Evolutionary conservation across 2,113 vertebrate genomes (phyloP), one percentile per base, ranked within the genome.

Genomic region (Leptobrachium leishanense): DNA sequence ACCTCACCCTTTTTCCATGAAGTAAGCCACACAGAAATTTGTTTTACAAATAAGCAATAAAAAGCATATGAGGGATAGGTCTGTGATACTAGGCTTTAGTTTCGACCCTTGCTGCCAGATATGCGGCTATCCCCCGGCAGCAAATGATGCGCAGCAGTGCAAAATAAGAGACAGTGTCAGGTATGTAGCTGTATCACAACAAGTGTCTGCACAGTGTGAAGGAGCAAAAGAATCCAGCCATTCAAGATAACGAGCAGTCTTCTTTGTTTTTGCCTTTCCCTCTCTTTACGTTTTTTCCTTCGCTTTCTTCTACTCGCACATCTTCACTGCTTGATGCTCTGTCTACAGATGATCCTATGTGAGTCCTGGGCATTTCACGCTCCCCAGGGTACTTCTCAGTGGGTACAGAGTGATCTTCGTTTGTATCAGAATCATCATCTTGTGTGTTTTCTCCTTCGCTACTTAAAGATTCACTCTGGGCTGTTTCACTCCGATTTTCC

Each of bases 211-310:
- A 72, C 9, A 72, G 40, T 13, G 41, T 1, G 11, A 57, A 15
- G 13, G 2, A 42, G 53, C 6, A 10, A n/a, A 15, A 5, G 9
- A 46, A 71, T 75, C 42, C 81, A 3, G 31, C 8, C 2, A 0
- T 46, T 90, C 79, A 98, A 0, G 95, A 95, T 89, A 98, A 68
- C 43, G 90, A 87, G 75, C 96, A 99, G 0, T 98, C 96, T 43
- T 98, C 96, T 84, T 94, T 96, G 80, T 85, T 88, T 84, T 87
- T 98, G 7, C 89, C 90, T 84, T 93, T 95, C 53, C 87, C 87
- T 43, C 85, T 94, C 83, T 88, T 95, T 39, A 77, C 15, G 53
- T 20, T 79, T 62, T 86, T 92, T 80, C 86, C 90, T 6, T 46
- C 40, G 6, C 42, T 71, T 1, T 84, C 86, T 78, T 83, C 90